Evolutionary conservation across 2,113 vertebrate genomes (phyloP), one percentile per base, ranked within the genome.

Genomic region (Heterochromis multidens): DNA sequence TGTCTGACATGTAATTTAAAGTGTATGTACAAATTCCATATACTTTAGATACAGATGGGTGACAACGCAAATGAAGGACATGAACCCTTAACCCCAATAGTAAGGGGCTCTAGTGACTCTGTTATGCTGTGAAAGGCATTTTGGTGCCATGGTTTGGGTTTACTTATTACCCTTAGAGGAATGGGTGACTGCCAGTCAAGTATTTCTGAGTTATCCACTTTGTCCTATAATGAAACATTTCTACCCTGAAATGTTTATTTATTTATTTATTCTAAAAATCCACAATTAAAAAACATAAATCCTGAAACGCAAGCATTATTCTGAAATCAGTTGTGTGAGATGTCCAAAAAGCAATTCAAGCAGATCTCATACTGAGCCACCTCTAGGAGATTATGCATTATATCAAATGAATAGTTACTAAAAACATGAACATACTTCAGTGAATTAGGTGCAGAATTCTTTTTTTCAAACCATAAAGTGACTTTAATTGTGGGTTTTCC

Each of bases 261-360:
- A 40, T 65, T n/a, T 7, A 3, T 25, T 65, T 63, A 37, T 0
- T 33, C 61, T 37, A 63, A 63, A 63, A 37, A 63, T 63, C 61
- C 3, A 63, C 33, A 37, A 35, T 7, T 37, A 62, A 0, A 11
- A 40, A 65, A 40, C n/a, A 65, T 65, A 23, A 23, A 40, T 65
- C 0, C n/a, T 23, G 0, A 7, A 33, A 33, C 5, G 33, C 33
- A 33, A 33, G 33, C 7, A 6, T 7, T 33, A 7, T 23, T 65
- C 37, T 40, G 62, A 37, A 40, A 35, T 23, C 33, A 8, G 11
- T 1, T 23, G 37, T 65, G 12, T 63, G 33, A 65, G 62, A 40
- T 65, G 31, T 65, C 2, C 35, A 37, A 37, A 37, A 23, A 37
- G 6, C 6, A 16, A 23, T 65, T 65, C 23, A n/a, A n/a, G n/a